phyloP scores from a whole-genome alignment of 2,797 vertebrate species.

The Meda fulgida region DNA sequence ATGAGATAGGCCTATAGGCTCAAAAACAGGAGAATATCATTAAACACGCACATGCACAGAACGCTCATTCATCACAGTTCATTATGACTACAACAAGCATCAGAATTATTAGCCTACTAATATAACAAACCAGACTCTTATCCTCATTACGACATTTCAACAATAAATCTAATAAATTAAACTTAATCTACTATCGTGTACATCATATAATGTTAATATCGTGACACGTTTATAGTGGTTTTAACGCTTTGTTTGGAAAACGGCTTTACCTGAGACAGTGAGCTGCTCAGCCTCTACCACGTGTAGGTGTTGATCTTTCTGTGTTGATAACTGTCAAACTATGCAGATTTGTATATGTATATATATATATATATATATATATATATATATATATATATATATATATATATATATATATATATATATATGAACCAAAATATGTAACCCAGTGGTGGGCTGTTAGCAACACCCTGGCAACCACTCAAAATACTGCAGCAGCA shows the following conservation, averaged over 20 bases:
- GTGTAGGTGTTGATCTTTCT: not conserved
- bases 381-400: too few species aligned
- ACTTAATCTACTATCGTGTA: not conserved
- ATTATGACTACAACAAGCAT: not conserved
- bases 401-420: too few species aligned
- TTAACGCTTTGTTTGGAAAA: not conserved
- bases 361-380: too few species aligned
- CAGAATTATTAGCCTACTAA: not conserved
- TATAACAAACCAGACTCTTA: not conserved
- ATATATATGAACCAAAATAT: too few species aligned
- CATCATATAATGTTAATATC: not conserved
- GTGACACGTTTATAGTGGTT: not conserved
- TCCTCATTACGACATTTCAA: too few species aligned
- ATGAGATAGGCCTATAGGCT: too few species aligned
- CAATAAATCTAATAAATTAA: too few species aligned
- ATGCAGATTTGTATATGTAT: too few species aligned
- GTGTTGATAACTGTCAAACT: not conserved
- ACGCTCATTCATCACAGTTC: not conserved
- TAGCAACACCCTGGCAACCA: not conserved
- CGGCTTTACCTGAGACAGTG: not conserved
- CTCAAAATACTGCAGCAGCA: not conserved
- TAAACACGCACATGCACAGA: not conserved
- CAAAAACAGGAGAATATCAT: not conserved
- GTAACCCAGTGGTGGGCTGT: not conserved
- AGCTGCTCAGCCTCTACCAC: not conserved